Evolutionary conservation across 2,113 vertebrate species (phyloP).

Genomic region (Cryptotis parvus): DNA sequence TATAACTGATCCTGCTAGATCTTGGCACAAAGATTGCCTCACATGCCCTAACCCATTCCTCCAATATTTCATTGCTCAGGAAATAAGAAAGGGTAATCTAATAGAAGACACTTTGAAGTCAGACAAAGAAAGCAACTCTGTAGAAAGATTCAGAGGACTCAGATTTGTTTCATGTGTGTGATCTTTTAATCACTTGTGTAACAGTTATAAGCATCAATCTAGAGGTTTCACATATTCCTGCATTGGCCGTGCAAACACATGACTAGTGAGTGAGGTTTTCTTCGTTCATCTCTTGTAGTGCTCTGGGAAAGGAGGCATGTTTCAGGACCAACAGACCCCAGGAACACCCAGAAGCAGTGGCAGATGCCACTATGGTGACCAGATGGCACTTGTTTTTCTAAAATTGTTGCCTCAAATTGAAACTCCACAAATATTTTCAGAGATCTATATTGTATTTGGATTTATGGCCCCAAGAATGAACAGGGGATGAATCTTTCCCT

Average conservation of each 20-base stretch:
- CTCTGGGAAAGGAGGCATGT: conserved; percentile 48
- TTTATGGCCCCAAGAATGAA: conserved; percentile 25
- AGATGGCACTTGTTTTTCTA: conserved; percentile 72
- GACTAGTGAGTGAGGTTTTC: background rate
- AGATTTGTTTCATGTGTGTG: background rate
- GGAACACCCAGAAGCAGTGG: conserved; percentile 50
- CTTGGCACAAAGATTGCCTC: background rate
- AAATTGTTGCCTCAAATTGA: conserved; percentile 59
- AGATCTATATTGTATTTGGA: conserved; percentile 8
- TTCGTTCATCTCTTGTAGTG: conserved; percentile 41
- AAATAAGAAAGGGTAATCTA: background rate
- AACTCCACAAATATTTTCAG: conserved; percentile 63
- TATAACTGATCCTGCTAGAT: background rate
- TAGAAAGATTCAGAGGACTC: background rate
- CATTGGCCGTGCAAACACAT: background rate
- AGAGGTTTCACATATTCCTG: background rate
- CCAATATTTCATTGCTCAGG: background rate
- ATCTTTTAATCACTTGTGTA: background rate
- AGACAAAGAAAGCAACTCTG: background rate
- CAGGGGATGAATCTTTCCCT: background rate
- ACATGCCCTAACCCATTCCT: background rate
- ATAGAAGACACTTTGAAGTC: background rate
- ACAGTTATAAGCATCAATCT: background rate
- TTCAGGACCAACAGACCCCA: conserved; percentile 28
- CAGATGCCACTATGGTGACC: conserved; percentile 59